Percentiles rank a stretch among this genome's conserved stretches.
Conservation (phyloP, 2,113 vertebrate genomes). For the Strigops habroptila region DNA sequence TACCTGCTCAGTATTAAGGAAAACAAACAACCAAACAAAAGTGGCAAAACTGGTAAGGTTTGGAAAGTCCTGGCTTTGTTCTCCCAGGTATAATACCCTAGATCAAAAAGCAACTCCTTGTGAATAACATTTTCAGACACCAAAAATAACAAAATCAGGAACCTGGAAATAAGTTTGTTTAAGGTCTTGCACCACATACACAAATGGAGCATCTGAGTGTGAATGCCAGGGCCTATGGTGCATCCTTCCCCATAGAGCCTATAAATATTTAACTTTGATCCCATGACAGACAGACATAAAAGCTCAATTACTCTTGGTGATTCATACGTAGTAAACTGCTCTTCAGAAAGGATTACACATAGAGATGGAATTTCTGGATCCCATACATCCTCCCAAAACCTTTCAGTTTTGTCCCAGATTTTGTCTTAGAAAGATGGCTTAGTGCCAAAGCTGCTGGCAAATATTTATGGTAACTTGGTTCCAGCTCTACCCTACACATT, state of each 20-base stretch:
- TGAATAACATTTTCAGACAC: background rate
- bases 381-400: background rate
- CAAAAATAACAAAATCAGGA: background rate
- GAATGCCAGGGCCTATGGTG: background rate
- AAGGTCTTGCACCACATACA: background rate
- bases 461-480: background rate
- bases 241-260: background rate
- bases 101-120: background rate
- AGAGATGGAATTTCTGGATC: background rate
- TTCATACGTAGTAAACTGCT: background rate
- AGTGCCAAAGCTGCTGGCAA: background rate
- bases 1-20: background rate
- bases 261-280: background rate
- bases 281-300: background rate
- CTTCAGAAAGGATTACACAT: background rate
- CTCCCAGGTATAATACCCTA: background rate
- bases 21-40: background rate
- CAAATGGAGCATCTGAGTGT: background rate
- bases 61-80: background rate
- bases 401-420: background rate
- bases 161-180: background rate
- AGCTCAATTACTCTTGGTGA: background rate
- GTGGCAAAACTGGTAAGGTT: background rate
- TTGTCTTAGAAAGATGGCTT: background rate
- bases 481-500: background rate